Evolutionary conservation across 2,113 vertebrate species (phyloP).

Genomic region (Callionymus lyra): DNA sequence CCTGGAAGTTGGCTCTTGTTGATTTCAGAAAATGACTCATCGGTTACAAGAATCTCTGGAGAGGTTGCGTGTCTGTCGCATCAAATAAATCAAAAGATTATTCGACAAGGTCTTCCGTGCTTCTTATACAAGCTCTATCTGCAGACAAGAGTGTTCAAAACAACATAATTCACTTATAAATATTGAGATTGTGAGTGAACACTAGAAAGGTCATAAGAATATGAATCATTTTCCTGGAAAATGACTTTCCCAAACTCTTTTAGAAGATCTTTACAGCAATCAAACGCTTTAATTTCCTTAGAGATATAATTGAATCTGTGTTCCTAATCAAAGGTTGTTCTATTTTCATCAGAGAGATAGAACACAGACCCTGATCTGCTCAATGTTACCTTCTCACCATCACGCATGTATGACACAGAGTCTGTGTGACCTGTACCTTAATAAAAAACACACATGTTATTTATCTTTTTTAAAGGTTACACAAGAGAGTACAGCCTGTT

Average conservation of each 20-base stretch:
- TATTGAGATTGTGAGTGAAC: slow-evolving; percentile 21
- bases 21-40: slow-evolving; percentile 44
- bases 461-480: slow-evolving; percentile 10
- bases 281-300: slow-evolving; percentile 28
- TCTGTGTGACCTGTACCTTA: slow-evolving; percentile 18
- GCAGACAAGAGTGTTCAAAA: slow-evolving; percentile 32
- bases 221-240: slow-evolving; percentile 17
- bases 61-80: slow-evolving; percentile 34
- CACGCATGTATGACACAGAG: slow-evolving; percentile 8
- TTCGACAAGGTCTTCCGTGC: slow-evolving; percentile 40
- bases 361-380: slow-evolving; percentile 16
- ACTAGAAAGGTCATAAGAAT: slow-evolving; percentile 6
- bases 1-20: slow-evolving; percentile 43
- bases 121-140: slow-evolving; percentile 40
- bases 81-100: slow-evolving; percentile 31
- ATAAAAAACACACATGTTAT: slow-evolving; percentile 7
- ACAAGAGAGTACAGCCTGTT: no score
- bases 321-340: slow-evolving; percentile 31
- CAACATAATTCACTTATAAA: slow-evolving; percentile 16
- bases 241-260: slow-evolving; percentile 23
- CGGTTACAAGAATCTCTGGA: slow-evolving; percentile 25
- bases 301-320: slow-evolving; percentile 23
- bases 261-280: slow-evolving; percentile 18
- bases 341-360: slow-evolving; percentile 12
- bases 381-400: slow-evolving; percentile 8